Base-by-base conservation (phyloP, 2,888 invertebrate genomes). In the Drosophila picticornis region DNA sequence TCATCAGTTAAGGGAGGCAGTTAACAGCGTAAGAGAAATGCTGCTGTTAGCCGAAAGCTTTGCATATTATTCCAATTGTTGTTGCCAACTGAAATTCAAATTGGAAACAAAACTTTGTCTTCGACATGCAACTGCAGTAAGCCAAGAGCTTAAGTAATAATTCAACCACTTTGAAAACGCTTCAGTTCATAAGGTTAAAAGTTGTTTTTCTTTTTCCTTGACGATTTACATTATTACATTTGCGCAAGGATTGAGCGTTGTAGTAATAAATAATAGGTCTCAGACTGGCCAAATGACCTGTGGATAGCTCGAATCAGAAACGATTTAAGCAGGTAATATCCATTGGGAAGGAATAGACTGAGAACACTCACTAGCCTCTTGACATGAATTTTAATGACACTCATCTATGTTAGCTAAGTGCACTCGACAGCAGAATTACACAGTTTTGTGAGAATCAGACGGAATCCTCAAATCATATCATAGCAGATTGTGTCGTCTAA, bases 21-120 rank as follows among this genome's bases (percentile, higher is more conserved):
- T 62, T 83, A 84, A 83, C 83, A 75, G 84, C n/a, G n/a, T 32
- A 79, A 90, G 84, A 81, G 75, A n/a, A 34, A 0, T 27, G 31
- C 52, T 13, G 27, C 72, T 84, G 77, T 80, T 72, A 76, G 43
- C 13, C 4, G 25, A 81, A 76, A 84, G 90, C 90, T 89, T 51
- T 43, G 7, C n/a, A 10, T 22, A 16, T 31, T 29, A 36, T 6
- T 52, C 22, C 50, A 63, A 67, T 67, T 66, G 31, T 22, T 56
- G 48, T 22, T 58, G 36, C n/a, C 52, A 66, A 64, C 56, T 16
- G 73, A 60, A 51, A 71, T 68, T 71, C 59, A 48, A 77, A 75
- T 31, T 2, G 43, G 2, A 31, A n/a, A 27, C 36, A 40, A 50
- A 29, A 34, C 34, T 27, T 13, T 16, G 16, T 2, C 22, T 4